phyloP scores from a whole-genome alignment of 2,797 vertebrate genomes.

The Pagetopsis macropterus region DNA sequence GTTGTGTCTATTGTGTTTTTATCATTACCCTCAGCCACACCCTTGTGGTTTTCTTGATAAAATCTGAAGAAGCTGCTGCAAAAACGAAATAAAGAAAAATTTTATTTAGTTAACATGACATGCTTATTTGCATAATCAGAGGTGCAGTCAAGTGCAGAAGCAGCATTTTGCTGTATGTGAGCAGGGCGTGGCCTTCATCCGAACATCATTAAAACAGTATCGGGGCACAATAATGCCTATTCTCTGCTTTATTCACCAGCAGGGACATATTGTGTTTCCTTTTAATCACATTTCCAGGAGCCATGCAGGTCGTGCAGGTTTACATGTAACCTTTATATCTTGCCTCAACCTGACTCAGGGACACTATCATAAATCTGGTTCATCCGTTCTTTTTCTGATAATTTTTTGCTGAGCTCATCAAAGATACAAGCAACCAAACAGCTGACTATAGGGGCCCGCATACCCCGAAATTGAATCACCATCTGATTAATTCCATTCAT shows the following conservation, averaged over 20 bases:
- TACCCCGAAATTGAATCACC: conserved; percentile 72
- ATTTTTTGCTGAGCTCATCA: conserved; percentile 64
- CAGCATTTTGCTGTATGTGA: conserved; percentile 10
- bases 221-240: conserved; percentile 23
- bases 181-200: conserved; percentile 48
- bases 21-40: too few species aligned
- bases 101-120: neutral
- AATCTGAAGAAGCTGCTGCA: neutral
- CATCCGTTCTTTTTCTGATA: neutral
- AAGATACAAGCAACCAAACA: conserved; percentile 44
- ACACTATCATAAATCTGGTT: conserved; percentile 25
- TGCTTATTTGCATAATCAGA: conserved; percentile 40
- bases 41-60: neutral
- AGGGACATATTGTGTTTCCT: conserved; percentile 22
- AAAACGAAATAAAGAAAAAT: neutral
- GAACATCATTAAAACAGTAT: conserved; percentile 17
- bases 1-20: neutral
- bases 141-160: conserved; percentile 35
- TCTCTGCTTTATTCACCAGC: conserved; percentile 2
- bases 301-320: neutral
- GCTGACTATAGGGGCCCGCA: conserved; percentile 63
- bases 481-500: conserved; percentile 69
- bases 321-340: conserved; percentile 33
- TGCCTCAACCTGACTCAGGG: conserved; percentile 48
- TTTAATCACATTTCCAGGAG: conserved; percentile 37